Conservation (phyloP, 2,888 invertebrate genomes). For the Hypomecis atomaria region DNA sequence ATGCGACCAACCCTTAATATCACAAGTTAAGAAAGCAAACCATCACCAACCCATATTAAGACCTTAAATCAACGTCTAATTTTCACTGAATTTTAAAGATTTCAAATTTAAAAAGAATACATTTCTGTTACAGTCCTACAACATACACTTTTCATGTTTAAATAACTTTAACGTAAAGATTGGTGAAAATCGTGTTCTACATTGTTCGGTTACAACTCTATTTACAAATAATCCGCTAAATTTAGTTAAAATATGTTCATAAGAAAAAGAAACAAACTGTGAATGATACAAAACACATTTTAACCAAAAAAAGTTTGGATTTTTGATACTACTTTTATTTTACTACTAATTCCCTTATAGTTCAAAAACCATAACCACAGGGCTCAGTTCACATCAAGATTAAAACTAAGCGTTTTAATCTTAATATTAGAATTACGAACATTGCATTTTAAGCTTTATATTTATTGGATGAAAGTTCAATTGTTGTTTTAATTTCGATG, state of each 20-base stretch:
- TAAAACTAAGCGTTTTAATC: neutral
- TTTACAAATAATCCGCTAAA: neutral
- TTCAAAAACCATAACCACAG: slow-evolving; percentile 8
- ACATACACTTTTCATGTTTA: too few relatives aligned
- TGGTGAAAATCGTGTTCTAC: too few relatives aligned
- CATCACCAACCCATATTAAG: slow-evolving; percentile 8
- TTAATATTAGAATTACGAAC: neutral
- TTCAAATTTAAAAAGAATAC: too few relatives aligned
- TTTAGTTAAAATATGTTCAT: neutral
- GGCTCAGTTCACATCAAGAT: neutral
- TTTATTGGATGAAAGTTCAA: neutral
- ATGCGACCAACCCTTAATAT: slow-evolving; percentile 22
- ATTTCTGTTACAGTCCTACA: too few relatives aligned
- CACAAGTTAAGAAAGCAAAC: slow-evolving; percentile 14
- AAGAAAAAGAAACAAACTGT: neutral
- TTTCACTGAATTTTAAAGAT: neutral
- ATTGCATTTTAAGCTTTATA: neutral
- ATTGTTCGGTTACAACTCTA: neutral
- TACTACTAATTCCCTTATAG: neutral
- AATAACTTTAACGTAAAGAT: too few relatives aligned
- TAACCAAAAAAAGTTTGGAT: neutral
- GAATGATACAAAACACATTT: slow-evolving; percentile 1
- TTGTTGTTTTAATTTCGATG: neutral
- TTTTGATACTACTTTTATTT: neutral
- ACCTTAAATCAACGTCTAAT: neutral